phyloP scores from a whole-genome alignment of 2,888 invertebrate species.

The Zygaena filipendulae region DNA sequence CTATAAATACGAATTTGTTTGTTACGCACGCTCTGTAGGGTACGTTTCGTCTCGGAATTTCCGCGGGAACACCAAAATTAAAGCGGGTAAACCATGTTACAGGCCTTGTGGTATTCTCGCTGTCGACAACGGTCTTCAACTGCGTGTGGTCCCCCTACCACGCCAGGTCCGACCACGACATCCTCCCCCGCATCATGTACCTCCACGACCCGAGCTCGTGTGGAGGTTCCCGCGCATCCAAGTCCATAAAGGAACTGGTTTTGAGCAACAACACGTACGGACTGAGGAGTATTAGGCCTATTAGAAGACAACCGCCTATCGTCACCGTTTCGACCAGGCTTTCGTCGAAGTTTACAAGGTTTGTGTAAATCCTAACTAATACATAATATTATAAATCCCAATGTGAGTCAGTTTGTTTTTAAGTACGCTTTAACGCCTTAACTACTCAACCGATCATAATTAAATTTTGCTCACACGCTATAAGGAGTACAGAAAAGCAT shows the following conservation, averaged over 20 bases:
- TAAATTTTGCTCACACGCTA: too few species aligned
- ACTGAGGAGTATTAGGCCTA: conserved; percentile 25
- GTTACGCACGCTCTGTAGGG: too few species aligned
- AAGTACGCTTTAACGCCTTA: too few species aligned
- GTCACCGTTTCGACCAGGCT: conserved; percentile 32
- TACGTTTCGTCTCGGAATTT: too few species aligned
- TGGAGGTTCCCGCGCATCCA: conserved; percentile 20
- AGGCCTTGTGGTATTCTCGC: conserved; percentile 31
- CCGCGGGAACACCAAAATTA: too few species aligned
- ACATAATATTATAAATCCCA: neutral
- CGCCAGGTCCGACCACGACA: conserved; percentile 27
- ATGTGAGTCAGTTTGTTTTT: too few species aligned
- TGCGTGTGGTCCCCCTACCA: conserved; percentile 38
- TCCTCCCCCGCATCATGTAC: conserved; percentile 45
- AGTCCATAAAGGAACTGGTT: conserved; percentile 23
- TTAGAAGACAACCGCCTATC: conserved; percentile 26
- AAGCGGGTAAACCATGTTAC: too few species aligned
- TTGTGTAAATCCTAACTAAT: neutral
- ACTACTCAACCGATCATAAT: too few species aligned
- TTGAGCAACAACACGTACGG: conserved; percentile 34
- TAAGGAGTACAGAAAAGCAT: too few species aligned
- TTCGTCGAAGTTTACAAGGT: conserved; percentile 36
- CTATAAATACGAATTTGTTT: too few species aligned
- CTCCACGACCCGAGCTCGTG: conserved; percentile 40
- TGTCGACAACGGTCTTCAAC: conserved; percentile 24